Base-by-base conservation (phyloP, 2,888 invertebrate genomes). In the Sphecodes monilicornis region DNA sequence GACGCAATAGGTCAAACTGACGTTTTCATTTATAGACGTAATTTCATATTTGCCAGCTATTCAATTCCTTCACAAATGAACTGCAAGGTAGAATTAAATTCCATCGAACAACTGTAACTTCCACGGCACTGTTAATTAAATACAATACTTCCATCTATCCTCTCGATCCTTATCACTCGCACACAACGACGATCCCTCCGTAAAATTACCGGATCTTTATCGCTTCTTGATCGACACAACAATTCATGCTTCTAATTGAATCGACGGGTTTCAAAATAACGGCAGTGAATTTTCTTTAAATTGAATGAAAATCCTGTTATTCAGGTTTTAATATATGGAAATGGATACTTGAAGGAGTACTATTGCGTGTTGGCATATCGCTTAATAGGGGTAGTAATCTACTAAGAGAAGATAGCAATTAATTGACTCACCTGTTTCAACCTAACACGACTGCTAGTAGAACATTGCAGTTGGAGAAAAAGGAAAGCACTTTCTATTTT, bases 201-300 rank as follows among this genome's bases (percentile, higher is more conserved):
- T 36, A 11, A 8, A 43, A 69, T 57, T 54, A 54, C 16, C 73
- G 18, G 26, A 57, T 73, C 18, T 26, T 73, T 77, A 66, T 75
- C 75, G 46, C 26, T 22, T 5, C n/a, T 26, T 26, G 29, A 22
- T 46, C 22, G 46, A 70, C 18, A 1, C 8, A 6, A 29, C 22
- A 70, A 70, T 46, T 29, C 39, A 4, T 70, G 50, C 60, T 46
- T 69, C 68, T 69, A 81, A 85, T 85, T 84, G 84, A 64, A 64
- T 64, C 32, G 64, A 16, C 8, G 8, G 64, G 1, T 16, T 10
- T 8, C 16, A 64, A 64, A 64, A 57, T 13, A 2, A 18, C 18
- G 16, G 6, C 26, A 26, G 26, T 11, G n/a, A n/a, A 26, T 57
- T 57, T n/a, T 1, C 57, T 57, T 57, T 57, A 22, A 50, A 50